Base-by-base conservation (phyloP, 2,888 invertebrate genomes). In the Dynastes grantii region DNA sequence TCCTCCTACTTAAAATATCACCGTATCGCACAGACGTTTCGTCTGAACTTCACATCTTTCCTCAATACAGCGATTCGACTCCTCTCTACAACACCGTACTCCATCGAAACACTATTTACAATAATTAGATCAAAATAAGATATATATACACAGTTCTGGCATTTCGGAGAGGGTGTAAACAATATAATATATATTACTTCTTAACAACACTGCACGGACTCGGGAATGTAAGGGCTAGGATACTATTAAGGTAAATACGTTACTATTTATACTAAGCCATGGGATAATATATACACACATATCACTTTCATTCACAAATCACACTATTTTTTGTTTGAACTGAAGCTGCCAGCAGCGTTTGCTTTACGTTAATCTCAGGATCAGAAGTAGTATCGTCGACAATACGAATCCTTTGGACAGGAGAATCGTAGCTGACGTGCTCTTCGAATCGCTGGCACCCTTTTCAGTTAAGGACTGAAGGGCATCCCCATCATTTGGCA, bases 391-490 rank as follows among this genome's bases (percentile, higher is more conserved):
- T 11, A 80, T 64, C 37, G 76, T 67, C 40, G 76, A 51, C 13
- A 79, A 49, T 16, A 78, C 45, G 6, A 80, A 29, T 22, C 51
- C 55, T 61, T 64, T 64, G 55, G 70, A 76, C 13, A 63, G 63
- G 27, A 51, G 49, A 51, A 80, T 61, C 55, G 78, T 49, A 45
- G 78, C 76, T 55, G 80, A 37, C 65, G 76, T 76, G 3, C 58
- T 45, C 32, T 32, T 53, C 16, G 78, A 49, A 40, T 79, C 78
- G 8, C 83, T 82, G 45, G 6, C 53, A 16, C 86, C 86, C 80
- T 88, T 89, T 80, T 90, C 87, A 80, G 85, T 85, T 78, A 87
- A 87, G 71, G 90, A 88, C 51, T 84, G 83, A 13, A 86, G 86
- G 2, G 87, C 85, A 53, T 90, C 90, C 6, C 89, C 90, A 9